These are phyloP conservation scores for Notarius lentiginosus DNA, from an alignment of 2,113 vertebrate species.

Conservation along the genomic window DNA sequence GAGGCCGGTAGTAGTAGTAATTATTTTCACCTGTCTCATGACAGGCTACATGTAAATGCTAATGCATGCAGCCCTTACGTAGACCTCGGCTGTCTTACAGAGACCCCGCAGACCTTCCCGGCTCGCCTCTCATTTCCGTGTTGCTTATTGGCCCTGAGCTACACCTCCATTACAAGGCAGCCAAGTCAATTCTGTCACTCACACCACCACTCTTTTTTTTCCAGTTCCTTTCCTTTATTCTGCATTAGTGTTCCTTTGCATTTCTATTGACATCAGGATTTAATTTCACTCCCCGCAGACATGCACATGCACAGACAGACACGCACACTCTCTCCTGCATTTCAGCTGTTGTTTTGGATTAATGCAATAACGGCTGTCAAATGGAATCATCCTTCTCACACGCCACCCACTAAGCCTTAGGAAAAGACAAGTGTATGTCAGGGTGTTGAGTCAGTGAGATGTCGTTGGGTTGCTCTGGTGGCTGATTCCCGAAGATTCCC, in stretches of 20 bases:
- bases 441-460: conserved; percentile 52
- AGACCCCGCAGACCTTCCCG: conserved; percentile 42
- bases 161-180: conserved; percentile 27
- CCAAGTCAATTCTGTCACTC: conserved; percentile 32
- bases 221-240: conserved; percentile 35
- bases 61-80: conserved; percentile 49
- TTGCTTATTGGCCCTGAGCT: conserved; percentile 49
- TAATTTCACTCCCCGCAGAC: conserved; percentile 63
- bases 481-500: conserved; percentile 4
- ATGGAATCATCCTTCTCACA: conserved; percentile 71
- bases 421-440: conserved; percentile 71
- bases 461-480: conserved; percentile 31
- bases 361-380: conserved; percentile 79
- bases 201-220: conserved; percentile 42
- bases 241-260: conserved; percentile 43
- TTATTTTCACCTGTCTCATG: conserved; percentile 71
- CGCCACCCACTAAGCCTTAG: conserved; percentile 72
- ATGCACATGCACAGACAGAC: conserved; percentile 37
- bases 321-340: conserved; percentile 63
- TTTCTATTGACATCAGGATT: conserved; percentile 65
- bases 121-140: conserved; percentile 45
- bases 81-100: conserved; percentile 41
- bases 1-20: conserved; percentile 68
- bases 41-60: conserved; percentile 58
- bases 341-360: conserved; percentile 82